Evolutionary conservation across 2,113 vertebrate species (phyloP), one percentile per base, ranked within the genome.

Genomic region (Riparia riparia): DNA sequence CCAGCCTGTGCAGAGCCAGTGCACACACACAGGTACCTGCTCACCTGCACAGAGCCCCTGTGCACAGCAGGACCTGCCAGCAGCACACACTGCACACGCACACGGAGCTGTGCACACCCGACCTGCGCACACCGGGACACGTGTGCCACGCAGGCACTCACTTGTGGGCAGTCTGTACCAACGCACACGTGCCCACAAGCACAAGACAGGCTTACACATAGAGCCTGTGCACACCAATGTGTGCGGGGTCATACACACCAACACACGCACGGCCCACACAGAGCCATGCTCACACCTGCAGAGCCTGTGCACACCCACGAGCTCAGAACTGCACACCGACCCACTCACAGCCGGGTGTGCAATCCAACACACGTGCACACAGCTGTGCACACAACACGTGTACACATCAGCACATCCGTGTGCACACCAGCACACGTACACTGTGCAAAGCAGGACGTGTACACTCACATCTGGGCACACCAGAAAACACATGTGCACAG

Each of bases 131-230:
- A 31, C 11, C 32, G 10, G 53, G 44, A 58, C 80, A 29, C 11
- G 0, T 10, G 11, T 41, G 39, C 22, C 56, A 50, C 72, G 21
- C 64, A 12, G 10, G 19, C 64, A 26, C 2, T 1, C 28, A 32
- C 13, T 2, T 2, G 12, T 1, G 0, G 3, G 8, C 24, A 20
- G 34, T 7, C 82, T 39, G 2, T 6, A 29, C 25, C 32, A 9
- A 7, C 0, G 15, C 54, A 42, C 51, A 17, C 1, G 0, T 5
- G 37, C 37, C 24, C 73, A 26, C n/a, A 3, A 3, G 61, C 22
- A 3, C 6, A 4, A 80, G 51, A 47, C 37, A 84, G 12, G 44
- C 51, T 24, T 18, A 47, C 42, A 63, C 5, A 0, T 17, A 50
- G 49, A 37, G 58, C 74, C 77, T 13, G 49, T 17, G 82, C 80